A percentile compares a stretch with the other conserved stretches of the same genome.
These are phyloP conservation scores for Pentalonia nigronervosa DNA, from an alignment of 1,140 invertebrate species.

Conservation along the genomic window DNA sequence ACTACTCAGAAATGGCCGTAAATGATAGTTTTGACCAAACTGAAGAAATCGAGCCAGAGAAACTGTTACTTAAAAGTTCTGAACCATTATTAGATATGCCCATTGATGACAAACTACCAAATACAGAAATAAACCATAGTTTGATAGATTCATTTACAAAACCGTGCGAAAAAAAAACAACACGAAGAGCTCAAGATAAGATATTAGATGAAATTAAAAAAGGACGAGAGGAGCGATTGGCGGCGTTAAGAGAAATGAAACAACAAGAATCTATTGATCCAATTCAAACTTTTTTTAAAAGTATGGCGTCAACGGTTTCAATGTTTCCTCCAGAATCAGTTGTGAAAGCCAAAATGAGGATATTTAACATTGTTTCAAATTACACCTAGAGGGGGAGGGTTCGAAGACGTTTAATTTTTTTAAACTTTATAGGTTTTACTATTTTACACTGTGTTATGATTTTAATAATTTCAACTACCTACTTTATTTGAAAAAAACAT, in stretches of 20 bases:
- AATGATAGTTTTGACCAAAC: not conserved
- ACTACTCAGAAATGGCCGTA: not conserved
- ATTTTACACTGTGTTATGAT: no score
- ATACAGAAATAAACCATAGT: constrained; percentile 16
- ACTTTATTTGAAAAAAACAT: no score
- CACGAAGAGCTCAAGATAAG: not conserved
- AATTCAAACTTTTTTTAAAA: no score
- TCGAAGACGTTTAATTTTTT: no score
- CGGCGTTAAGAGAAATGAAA: not conserved
- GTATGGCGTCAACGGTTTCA: no score
- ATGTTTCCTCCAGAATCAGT: no score
- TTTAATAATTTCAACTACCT: no score
- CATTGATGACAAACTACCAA: not conserved
- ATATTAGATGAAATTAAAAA: constrained; percentile 12
- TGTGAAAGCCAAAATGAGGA: no score
- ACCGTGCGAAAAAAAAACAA: constrained; percentile 6
- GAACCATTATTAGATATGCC: not conserved
- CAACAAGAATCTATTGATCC: not conserved
- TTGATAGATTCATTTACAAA: not conserved
- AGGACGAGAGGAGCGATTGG: constrained; percentile 2
- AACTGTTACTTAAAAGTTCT: not conserved
- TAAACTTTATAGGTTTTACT: no score
- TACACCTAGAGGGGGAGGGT: no score
- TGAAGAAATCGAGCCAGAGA: not conserved
- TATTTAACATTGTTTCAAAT: no score